Conservation (phyloP, 2,888 invertebrate genomes). For the Myopa tessellatipennis region DNA sequence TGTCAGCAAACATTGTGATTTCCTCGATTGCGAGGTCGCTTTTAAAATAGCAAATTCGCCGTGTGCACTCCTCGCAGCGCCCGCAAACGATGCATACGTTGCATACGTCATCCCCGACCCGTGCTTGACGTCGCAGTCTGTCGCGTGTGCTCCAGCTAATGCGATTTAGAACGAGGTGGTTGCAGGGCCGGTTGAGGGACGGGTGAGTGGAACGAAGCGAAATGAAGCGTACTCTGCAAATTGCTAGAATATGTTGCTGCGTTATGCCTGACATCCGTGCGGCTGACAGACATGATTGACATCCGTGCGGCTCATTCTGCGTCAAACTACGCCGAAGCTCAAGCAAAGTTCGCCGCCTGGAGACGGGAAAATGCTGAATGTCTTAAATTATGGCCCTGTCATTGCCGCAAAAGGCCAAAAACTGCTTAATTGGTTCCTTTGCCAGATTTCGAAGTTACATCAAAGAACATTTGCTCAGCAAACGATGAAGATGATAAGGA, state of each 20-base stretch:
- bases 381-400: too few species aligned
- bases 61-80: slow-evolving; percentile 3
- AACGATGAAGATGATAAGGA: too few species aligned
- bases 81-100: neutral
- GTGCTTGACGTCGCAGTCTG: slow-evolving; percentile 15
- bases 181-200: neutral
- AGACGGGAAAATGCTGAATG: too few species aligned
- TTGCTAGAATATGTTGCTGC: neutral
- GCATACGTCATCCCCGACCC: slow-evolving; percentile 2
- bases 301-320: too few species aligned
- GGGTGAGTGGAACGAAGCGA: neutral
- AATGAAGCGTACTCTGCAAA: neutral
- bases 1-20: slow-evolving; percentile 43
- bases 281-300: too few species aligned
- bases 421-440: too few species aligned
- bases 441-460: too few species aligned
- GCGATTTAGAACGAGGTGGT: slow-evolving; percentile 20
- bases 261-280: slow-evolving; percentile 7
- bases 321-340: too few species aligned
- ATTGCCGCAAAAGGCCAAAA: too few species aligned
- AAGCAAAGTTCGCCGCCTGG: too few species aligned
- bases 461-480: too few species aligned
- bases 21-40: slow-evolving; percentile 50
- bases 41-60: slow-evolving; percentile 46
- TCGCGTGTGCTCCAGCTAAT: slow-evolving; percentile 19